Evolutionary conservation across 2,888 invertebrate genomes (phyloP).

Genomic region (Lepetodrilus schrolli): DNA sequence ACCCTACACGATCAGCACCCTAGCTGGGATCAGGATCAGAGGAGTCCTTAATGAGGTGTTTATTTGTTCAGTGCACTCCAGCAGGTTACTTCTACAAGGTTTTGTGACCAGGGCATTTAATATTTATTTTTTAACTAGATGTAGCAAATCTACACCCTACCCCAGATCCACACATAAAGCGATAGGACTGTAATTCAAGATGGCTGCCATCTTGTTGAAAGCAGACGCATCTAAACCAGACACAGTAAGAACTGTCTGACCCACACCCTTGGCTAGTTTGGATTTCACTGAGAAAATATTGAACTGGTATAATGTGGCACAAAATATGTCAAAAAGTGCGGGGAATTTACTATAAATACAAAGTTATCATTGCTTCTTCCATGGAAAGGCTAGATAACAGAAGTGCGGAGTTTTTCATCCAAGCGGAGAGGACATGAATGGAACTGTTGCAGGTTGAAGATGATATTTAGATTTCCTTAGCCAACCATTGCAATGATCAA

Average conservation of each 20-base stretch:
- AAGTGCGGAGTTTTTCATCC: no score
- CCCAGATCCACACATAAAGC: background rate
- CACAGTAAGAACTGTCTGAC: background rate
- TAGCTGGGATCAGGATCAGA: no score
- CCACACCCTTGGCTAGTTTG: conserved; percentile 4
- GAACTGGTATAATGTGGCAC: background rate
- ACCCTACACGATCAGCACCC: no score
- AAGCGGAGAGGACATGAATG: no score
- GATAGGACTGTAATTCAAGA: conserved; percentile 4
- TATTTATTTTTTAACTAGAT: conserved; percentile 1
- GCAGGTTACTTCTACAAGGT: background rate
- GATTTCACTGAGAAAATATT: no score
- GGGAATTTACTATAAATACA: conserved; percentile 16
- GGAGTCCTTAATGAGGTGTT: no score
- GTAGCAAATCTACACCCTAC: background rate
- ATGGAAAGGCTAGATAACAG: no score
- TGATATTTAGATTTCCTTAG: no score
- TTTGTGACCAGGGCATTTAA: background rate
- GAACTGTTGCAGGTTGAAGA: no score
- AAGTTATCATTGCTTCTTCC: background rate
- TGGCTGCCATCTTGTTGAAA: background rate
- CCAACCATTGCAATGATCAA: no score
- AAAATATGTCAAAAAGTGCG: background rate
- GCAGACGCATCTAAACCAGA: background rate
- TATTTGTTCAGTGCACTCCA: no score